Base-by-base conservation (phyloP, 2,888 invertebrate genomes). In the Eilema depressum region DNA sequence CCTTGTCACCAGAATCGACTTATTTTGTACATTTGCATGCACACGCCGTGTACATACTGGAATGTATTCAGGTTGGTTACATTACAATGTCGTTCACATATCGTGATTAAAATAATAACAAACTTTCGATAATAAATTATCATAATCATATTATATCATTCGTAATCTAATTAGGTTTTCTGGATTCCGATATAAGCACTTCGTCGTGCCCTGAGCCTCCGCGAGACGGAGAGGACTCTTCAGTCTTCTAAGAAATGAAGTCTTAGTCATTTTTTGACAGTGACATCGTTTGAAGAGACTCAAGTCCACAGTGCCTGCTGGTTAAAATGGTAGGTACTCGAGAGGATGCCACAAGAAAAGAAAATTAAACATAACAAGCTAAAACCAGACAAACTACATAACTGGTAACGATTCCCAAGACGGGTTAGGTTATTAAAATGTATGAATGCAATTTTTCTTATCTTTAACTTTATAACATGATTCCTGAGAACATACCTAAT, bases 21-120 rank as follows among this genome's bases (percentile, higher is more conserved):
- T 26, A 26, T 59, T 59, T 26, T 14, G 26, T 59, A 25, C 26
- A 59, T 59, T 59, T 59, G 57, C 57, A 59, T 59, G 57, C 57
- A 57, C 57, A 59, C 4, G 57, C 4, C 57, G 57, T 26, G 25
- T 14, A 25, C 12, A 59, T 26, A 26, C 25, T 59, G 14, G 14
- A 59, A 25, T 25, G 26, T 26, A 59, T 25, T 59, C 12, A 59
- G 57, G 14, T 11, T 14, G 25, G 57, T 14, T 25, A 25, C 57
- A 59, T 14, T 25, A 25, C 57, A 59, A 59, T 59, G 25, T 25
- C 57, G 25, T 59, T 59, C 57, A 26, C 26, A 59, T 25, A 14
- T 4, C 14, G 57, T 59, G 26, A 59, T 26, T 59, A 26, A 25
- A 25, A 59, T 26, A 25, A 53, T n/a, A 0, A 53, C n/a, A 20